phyloP scores from a whole-genome alignment of 2,888 invertebrate species.

The Hemithea aestivaria region DNA sequence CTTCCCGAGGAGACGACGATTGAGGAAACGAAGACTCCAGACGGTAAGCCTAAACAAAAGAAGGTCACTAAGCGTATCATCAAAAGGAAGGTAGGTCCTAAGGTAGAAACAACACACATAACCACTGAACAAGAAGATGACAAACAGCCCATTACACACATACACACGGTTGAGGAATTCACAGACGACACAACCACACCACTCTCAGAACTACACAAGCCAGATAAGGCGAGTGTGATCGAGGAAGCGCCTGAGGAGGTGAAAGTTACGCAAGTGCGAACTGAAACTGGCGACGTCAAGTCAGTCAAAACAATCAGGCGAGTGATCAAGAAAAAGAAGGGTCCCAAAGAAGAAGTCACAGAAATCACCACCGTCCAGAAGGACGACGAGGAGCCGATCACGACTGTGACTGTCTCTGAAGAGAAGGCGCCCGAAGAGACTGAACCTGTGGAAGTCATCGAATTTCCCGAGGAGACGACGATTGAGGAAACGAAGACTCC shows the following conservation, averaged over 20 bases:
- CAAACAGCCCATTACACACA: slow-evolving; percentile 26
- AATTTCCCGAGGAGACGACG: slow-evolving; percentile 36
- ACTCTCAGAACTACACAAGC: slow-evolving; percentile 19
- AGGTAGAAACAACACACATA: slow-evolving; percentile 48
- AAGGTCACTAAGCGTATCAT: slow-evolving; percentile 34
- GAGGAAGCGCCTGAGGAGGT: slow-evolving; percentile 28
- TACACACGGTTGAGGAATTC: slow-evolving; percentile 30
- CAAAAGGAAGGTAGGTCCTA: slow-evolving; percentile 41
- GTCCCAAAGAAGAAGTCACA: slow-evolving; percentile 25
- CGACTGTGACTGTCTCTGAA: slow-evolving; percentile 9
- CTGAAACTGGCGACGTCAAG: slow-evolving; percentile 33
- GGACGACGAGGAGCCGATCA: slow-evolving; percentile 21
- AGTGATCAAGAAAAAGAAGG: slow-evolving; percentile 33
- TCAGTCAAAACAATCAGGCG: slow-evolving; percentile 38
- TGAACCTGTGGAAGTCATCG: slow-evolving; percentile 21
- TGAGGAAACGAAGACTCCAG: slow-evolving; percentile 9
- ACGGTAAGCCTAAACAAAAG: slow-evolving; percentile 23
- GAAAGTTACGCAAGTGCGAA: slow-evolving; percentile 21
- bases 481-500: slow-evolving; percentile 44
- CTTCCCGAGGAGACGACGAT: slow-evolving; percentile 13
- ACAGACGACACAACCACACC: slow-evolving; percentile 35
- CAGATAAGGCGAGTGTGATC: slow-evolving; percentile 33
- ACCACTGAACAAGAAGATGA: slow-evolving; percentile 43
- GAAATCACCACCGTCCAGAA: slow-evolving; percentile 22
- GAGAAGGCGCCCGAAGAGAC: slow-evolving; percentile 2